Evolutionary conservation across 2,113 vertebrate genomes (phyloP), one percentile per base, ranked within the genome.

Genomic region (Xyrauchen texanus): DNA sequence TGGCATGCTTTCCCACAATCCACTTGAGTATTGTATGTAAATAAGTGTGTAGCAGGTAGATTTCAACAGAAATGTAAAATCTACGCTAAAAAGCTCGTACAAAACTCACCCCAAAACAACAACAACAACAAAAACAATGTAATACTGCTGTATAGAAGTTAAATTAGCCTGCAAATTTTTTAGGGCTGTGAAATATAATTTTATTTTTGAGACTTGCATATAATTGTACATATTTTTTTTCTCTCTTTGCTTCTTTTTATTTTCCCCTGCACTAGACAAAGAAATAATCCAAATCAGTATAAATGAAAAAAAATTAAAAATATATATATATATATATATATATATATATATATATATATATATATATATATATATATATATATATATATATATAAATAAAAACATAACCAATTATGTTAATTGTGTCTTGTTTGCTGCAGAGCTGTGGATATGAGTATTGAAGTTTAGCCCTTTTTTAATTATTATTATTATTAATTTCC

Each of bases 81-180:
- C 42, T 45, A 75, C 66, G 78, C 21, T 34, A 34, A 34, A 34
- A 34, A 34, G 21, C 1, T 34, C 21, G 21, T 34, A 34, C 1
- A 34, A 34, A 34, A 3, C 1, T 34, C 21, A 3, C 21, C 21
- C 21, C 21, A 34, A 34, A 34, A 34, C 21, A 52, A 74, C 16
- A 66, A 77, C 81, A 70, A 68, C 68, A 88, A 88, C 87, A 69
- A 51, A 64, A 88, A 61, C 45, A 12, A 55, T 13, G 16, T 63
- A 93, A 87, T 90, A 92, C 93, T 94, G 94, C 95, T 97, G 96
- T 97, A 96, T 93, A 96, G 93, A 94, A 87, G 90, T 90, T 84
- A 87, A 94, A 92, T 90, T 94, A 94, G 94, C 94, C 96, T 96
- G 94, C 95, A 96, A 94, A 95, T 94, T 94, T 96, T 34, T 90